Conservation (phyloP, 2,113 vertebrate species). For the Marcusenius ussheri region DNA sequence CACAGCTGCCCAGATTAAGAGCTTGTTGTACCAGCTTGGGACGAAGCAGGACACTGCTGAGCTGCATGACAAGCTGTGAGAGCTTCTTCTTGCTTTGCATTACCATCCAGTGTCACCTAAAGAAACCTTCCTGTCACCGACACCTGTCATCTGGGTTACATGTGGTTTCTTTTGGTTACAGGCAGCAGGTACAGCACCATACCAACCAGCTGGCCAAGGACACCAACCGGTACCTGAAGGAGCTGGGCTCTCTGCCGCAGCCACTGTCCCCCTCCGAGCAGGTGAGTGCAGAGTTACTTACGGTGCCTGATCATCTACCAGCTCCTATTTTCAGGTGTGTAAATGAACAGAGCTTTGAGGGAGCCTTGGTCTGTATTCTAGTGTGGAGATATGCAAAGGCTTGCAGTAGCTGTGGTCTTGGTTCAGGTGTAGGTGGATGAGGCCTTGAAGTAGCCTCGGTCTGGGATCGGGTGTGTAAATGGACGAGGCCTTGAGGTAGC, state of each 20-base stretch:
- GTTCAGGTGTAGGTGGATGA: background rate
- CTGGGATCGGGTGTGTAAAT: background rate
- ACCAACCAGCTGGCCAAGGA: slow-evolving; percentile 82
- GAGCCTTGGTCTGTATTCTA: background rate
- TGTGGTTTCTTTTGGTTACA: slow-evolving; percentile 39
- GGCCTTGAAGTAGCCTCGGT: background rate
- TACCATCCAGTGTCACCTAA: background rate
- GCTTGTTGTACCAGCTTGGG: slow-evolving; percentile 77
- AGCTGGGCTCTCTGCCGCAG: slow-evolving; percentile 67
- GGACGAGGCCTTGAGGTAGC: no score
- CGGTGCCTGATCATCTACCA: background rate
- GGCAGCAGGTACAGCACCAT: slow-evolving; percentile 79
- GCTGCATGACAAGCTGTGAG: slow-evolving; percentile 77
- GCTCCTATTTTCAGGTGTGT: background rate
- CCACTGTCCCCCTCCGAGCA: slow-evolving; percentile 74
- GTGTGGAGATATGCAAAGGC: background rate
- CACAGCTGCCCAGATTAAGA: slow-evolving; percentile 78
- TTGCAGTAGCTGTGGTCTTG: background rate
- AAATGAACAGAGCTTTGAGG: background rate
- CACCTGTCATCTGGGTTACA: background rate
- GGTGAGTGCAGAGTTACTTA: slow-evolving; percentile 47
- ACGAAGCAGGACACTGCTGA: slow-evolving; percentile 77
- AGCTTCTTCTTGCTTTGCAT: background rate
- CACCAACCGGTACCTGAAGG: slow-evolving; percentile 79
- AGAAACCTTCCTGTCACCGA: background rate